Percentiles rank a stretch among this genome's conserved stretches.
These are phyloP conservation scores for Hemibagrus wyckioides DNA, from an alignment of 2,113 vertebrate species.

Conservation along the genomic window DNA sequence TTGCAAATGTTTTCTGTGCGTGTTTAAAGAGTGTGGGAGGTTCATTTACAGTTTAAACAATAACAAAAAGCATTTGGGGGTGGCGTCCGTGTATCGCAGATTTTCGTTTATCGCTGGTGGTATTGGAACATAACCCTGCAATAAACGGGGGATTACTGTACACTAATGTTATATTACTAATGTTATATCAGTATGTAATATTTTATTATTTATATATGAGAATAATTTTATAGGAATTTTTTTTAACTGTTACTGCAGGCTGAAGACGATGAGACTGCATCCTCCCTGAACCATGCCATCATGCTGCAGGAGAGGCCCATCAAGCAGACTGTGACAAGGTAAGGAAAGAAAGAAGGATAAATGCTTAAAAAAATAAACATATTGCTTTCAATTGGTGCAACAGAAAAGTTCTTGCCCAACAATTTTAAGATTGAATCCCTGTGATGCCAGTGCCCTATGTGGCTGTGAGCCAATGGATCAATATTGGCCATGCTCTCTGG, in stretches of 20 bases:
- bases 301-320: conserved; percentile 92
- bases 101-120: too few relatives aligned
- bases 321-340: conserved; percentile 97
- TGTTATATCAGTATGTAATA: too few relatives aligned
- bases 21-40: too few relatives aligned
- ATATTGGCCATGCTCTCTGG: background rate
- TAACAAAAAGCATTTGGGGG: too few relatives aligned
- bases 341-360: conserved; percentile 46
- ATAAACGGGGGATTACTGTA: too few relatives aligned
- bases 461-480: background rate
- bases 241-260: conserved; percentile 66
- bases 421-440: background rate
- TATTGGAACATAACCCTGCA: too few relatives aligned
- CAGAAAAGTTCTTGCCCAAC: too few relatives aligned
- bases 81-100: too few relatives aligned
- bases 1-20: too few relatives aligned
- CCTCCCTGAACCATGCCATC: conserved; percentile 90
- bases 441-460: background rate
- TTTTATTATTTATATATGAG: background rate
- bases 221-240: background rate
- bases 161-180: too few relatives aligned
- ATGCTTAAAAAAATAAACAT: background rate
- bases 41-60: too few relatives aligned
- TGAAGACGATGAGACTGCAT: conserved; percentile 83
- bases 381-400: background rate